Percentiles rank a stretch among this genome's conserved stretches.
These are phyloP conservation scores for Bellardia bayeri DNA, from an alignment of 2,888 invertebrate genomes.

Conservation along the genomic window DNA sequence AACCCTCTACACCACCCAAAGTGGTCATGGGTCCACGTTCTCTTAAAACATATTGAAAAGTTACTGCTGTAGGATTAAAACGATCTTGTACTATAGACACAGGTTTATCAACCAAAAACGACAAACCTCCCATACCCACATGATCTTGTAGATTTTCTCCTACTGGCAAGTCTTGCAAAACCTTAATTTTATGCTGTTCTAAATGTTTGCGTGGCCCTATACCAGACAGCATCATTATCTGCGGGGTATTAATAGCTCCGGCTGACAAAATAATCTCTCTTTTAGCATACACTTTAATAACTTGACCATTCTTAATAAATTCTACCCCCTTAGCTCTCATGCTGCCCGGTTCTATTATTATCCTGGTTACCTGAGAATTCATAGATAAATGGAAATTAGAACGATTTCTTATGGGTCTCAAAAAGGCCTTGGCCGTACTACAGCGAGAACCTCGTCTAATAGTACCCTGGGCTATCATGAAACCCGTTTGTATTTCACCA, in stretches of 20 bases:
- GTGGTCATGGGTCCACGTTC: constrained; percentile 94
- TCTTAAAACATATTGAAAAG: constrained; percentile 91
- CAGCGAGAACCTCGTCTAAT: constrained; percentile 91
- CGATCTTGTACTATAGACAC: constrained; percentile 92
- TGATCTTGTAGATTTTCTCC: constrained; percentile 95
- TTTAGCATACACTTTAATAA: constrained; percentile 89
- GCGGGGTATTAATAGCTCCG: constrained; percentile 96
- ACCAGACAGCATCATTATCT: constrained; percentile 95
- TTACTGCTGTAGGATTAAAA: constrained; percentile 90
- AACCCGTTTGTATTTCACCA: constrained; percentile 91
- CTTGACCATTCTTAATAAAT: constrained; percentile 90
- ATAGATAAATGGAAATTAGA: constrained; percentile 92
- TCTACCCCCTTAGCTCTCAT: constrained; percentile 92
- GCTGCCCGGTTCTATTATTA: constrained; percentile 90
- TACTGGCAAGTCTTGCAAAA: constrained; percentile 90
- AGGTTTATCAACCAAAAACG: constrained; percentile 90
- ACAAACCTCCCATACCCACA: constrained; percentile 91
- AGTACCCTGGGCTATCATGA: constrained; percentile 93
- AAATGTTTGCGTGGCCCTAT: constrained; percentile 90
- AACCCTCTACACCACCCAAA: constrained; percentile 93
- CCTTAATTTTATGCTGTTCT: constrained; percentile 88
- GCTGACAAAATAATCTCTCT: constrained; percentile 95
- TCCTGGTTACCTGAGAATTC: constrained; percentile 90
- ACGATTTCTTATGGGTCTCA: constrained; percentile 90
- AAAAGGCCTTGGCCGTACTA: constrained; percentile 94